These are phyloP conservation scores for Orthosia gothica DNA, from an alignment of 2,888 invertebrate genomes.

Conservation along the genomic window DNA sequence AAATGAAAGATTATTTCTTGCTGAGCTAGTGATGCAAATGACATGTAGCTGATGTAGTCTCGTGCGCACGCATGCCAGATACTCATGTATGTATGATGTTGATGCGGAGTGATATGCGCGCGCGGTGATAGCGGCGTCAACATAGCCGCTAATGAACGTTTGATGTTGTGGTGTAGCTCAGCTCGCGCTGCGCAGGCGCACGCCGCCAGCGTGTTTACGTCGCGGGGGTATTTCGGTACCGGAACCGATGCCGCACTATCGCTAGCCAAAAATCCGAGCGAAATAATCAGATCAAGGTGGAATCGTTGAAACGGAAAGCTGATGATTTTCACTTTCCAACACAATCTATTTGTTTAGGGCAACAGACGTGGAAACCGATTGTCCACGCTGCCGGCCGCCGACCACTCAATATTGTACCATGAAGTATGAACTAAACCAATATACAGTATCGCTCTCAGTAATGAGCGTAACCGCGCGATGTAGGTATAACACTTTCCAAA, in stretches of 20 bases:
- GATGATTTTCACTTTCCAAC: conserved; percentile 66
- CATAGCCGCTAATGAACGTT: conserved; percentile 54
- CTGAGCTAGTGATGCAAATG: conserved; percentile 39
- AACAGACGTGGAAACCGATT: conserved; percentile 53
- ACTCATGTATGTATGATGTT: conserved; percentile 36
- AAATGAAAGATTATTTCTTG: conserved; percentile 42
- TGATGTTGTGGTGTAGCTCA: conserved; percentile 58
- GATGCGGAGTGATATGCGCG: conserved; percentile 39
- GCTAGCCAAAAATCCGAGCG: conserved; percentile 85
- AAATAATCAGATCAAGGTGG: conserved; percentile 88
- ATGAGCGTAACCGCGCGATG: conserved; percentile 2
- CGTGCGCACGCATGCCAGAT: conserved; percentile 49
- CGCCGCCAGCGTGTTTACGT: conserved; percentile 80
- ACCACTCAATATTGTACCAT: background rate
- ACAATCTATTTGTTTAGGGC: conserved; percentile 57
- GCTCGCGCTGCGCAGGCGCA: conserved; percentile 64
- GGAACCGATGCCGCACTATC: conserved; percentile 84
- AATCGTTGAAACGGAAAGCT: conserved; percentile 69
- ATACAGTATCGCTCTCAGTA: conserved; percentile 12
- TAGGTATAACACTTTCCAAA: conserved; percentile 32
- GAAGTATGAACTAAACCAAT: conserved; percentile 29
- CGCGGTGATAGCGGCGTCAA: conserved; percentile 56
- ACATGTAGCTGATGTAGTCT: conserved; percentile 7
- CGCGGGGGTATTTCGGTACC: conserved; percentile 87
- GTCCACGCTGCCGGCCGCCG: conserved; percentile 8